A percentile compares a stretch with the other conserved stretches of the same genome.
These are phyloP conservation scores for Chascanopsetta lugubris DNA, from an alignment of 2,113 vertebrate genomes.

Conservation along the genomic window DNA sequence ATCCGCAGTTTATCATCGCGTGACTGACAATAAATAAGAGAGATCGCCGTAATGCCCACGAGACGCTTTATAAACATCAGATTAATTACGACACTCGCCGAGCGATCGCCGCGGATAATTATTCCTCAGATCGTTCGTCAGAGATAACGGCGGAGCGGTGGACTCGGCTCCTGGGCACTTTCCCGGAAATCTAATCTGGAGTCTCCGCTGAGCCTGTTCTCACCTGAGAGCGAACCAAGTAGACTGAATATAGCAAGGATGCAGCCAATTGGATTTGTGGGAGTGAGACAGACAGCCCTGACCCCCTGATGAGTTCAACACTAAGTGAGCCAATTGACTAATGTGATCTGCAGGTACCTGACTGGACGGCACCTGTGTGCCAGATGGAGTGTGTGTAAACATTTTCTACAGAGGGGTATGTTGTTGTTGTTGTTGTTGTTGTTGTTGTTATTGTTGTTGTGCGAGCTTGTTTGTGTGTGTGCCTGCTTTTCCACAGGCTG, in stretches of 20 bases:
- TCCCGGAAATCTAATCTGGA: constrained; percentile 23
- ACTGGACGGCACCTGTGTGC: constrained; percentile 48
- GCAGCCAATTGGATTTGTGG: constrained; percentile 56
- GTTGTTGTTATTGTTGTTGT: too few relatives aligned
- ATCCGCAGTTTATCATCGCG: constrained; percentile 41
- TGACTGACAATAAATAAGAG: constrained; percentile 50
- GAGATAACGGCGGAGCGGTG: constrained; percentile 3
- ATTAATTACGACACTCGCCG: constrained; percentile 35
- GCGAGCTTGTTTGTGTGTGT: background rate
- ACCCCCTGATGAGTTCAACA: constrained; percentile 49
- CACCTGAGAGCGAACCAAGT: constrained; percentile 26
- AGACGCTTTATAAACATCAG: constrained; percentile 17
- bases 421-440: too few relatives aligned
- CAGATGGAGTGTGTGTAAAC: constrained; percentile 18
- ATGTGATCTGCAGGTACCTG: constrained; percentile 55
- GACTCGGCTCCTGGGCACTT: background rate
- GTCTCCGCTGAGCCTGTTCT: background rate
- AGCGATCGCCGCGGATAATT: constrained; percentile 25
- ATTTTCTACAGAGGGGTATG: too few relatives aligned
- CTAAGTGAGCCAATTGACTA: constrained; percentile 44
- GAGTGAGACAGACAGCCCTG: constrained; percentile 64
- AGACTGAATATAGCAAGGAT: constrained; percentile 45
- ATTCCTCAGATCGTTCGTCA: constrained; percentile 12
- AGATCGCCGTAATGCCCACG: constrained; percentile 24
- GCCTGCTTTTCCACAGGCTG: constrained; percentile 2